Base-by-base conservation (phyloP, 1,140 invertebrate genomes). In the Oreohelix idahoensis region DNA sequence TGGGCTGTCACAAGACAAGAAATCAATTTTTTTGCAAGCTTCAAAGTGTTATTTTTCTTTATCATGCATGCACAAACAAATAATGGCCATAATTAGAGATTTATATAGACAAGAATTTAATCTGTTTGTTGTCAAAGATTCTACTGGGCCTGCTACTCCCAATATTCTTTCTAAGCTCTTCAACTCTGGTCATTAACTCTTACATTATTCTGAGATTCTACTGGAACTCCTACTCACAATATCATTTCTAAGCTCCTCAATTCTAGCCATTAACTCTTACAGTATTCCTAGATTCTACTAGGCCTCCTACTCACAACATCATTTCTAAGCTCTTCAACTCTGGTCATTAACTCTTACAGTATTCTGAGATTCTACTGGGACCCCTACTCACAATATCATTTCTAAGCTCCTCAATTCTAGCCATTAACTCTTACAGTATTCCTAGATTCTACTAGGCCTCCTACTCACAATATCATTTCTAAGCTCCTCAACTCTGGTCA, bases 201-300 rank as follows among this genome's bases (percentile, higher is more conserved):
- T 92, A n/a, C n/a, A n/a, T n/a, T n/a, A n/a, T n/a, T n/a, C n/a
- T n/a, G n/a, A 45, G 42, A 45, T 15, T 45, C 42, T 5, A 5
- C 42, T 15, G 15, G 5, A 5, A 5, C 5, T 45, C n/a, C 1
- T 53, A 85, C 88, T 84, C 71, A 89, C 88, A 76, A 90, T 86
- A 15, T 89, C 89, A 84, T 85, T 87, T 66, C 86, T 90, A 32
- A 90, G 81, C 32, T 92, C 90, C 42, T 92, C 91, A 17, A 90
- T 84, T 69, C 86, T 88, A 35, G n/a, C 38, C 63, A 86, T 86
- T 8, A 91, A 83, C 71, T 91, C 89, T 70, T 92, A n/a, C n/a
- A n/a, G n/a, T n/a, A n/a, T n/a, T n/a, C n/a, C n/a, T n/a, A 58
- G 42, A 79, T 13, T 58, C 26, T 8, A 0, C n/a, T n/a, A n/a